Evolutionary conservation across 30 jellyfish, hydroid and myxozoan genomes (phyloP), one percentile per base, ranked within the genome.

Genomic region (Aurelia aurita): DNA sequence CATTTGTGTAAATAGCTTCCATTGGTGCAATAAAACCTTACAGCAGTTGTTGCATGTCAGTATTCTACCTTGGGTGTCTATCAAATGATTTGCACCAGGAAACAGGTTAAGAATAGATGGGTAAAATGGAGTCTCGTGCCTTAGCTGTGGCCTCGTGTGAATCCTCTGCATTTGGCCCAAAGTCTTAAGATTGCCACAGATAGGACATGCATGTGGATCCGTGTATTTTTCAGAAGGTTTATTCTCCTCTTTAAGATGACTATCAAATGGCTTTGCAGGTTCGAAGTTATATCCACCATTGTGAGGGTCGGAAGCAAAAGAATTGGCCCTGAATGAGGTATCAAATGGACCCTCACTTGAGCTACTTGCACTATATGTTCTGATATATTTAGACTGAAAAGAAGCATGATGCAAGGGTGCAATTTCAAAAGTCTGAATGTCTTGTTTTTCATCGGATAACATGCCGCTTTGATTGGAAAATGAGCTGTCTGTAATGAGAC

Each of bases 61-160:
- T 26, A 84, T 69, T 47, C 86, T 58, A 55, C 98, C 98, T 58
- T 85, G 88, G 0, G 82, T 7, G 47, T 79, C 98, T 0, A 82
- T 46, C 14, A 26, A 35, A 10, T 62, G 22, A 20, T 44, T 34
- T 55, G 82, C 22, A 23, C 26, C 92, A 20, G 75, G 25, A 27
- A 46, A 66, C 15, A 39, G 39, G 23, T 49, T 19, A 20, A 57
- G 72, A 14, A 90, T 45, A 16, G 87, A 31, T 0, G 98, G 96
- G 69, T 31, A 91, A 58, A 83, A 91, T 19, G 96, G 98, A 43
- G 92, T 91, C 34, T 79, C 98, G 15, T 62, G 65, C 59, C 60
- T 84, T 55, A 81, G 19, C 80, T 91, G 98, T 29, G 96, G 95
- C 55, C 76, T 58, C 1, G 92, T 83, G 57, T 81, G 94, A 27